Evolutionary conservation across 2,888 invertebrate genomes (phyloP), one percentile per base, ranked within the genome.

Genomic region (Eueremaeus valkanovi): DNA sequence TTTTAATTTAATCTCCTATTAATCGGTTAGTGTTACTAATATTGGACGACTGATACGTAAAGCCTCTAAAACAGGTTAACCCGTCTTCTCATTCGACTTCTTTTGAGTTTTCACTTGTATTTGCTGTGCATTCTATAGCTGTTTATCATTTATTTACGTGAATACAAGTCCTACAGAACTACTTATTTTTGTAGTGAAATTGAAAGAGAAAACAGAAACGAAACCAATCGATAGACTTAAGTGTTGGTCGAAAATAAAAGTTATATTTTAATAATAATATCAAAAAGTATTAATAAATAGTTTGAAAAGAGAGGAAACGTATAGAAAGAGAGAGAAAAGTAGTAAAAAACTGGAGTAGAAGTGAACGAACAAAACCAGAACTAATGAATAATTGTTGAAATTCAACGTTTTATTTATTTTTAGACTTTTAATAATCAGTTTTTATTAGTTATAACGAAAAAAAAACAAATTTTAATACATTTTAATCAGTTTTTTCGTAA

Each of bases 341-440:
- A 18, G 45, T 13, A 21, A 8, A 51, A 51, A 51, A 51, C 21
- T 51, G 51, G 51, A 51, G 6, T 51, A 51, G 21, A 51, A 51
- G 51, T 51, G 51, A 51, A 51, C 21, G 21, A 51, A 51, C 51
- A 51, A 51, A 51, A 51, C 51, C 51, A 51, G 51, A 51, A 51
- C 51, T 51, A 21, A 51, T 51, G 51, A 51, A 51, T 51, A 51
- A 51, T 21, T 51, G 51, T 51, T 51, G 21, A 21, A 51, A 51
- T 51, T 51, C 21, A n/a, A 5, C n/a, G 21, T 21, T 51, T 51
- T n/a, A 51, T 51, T 5, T 51, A 51, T 51, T 51, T 51, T 21
- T 51, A 51, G 51, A 51, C n/a, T 8, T 51, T 51, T 51, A 51
- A 51, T 51, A 51, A 51, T 51, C n/a, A 51, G 51, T 51, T 3